phyloP scores from a whole-genome alignment of 2,113 vertebrate species.

The Oxyruncus cristatus region DNA sequence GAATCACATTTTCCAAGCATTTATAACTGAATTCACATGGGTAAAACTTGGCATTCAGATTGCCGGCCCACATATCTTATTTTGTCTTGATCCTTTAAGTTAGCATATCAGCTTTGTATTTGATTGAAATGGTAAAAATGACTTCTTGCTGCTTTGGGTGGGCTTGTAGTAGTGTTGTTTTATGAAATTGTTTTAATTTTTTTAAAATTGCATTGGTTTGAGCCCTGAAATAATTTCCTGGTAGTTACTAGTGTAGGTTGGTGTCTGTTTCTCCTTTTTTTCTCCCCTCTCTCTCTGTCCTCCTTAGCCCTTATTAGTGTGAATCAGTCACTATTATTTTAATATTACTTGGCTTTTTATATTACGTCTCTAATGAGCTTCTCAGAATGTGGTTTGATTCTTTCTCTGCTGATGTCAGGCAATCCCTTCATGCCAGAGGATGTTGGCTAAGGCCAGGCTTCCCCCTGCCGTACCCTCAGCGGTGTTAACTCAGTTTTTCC shows the following conservation, averaged over 20 bases:
- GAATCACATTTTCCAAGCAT: constrained; percentile 50
- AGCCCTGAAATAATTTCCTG: neutral
- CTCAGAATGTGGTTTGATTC: neutral
- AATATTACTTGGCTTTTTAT: neutral
- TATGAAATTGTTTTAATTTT: neutral
- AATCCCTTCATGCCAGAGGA: neutral
- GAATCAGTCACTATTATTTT: neutral
- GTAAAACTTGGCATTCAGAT: constrained; percentile 38
- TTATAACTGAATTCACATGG: constrained; percentile 51
- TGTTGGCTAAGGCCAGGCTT: neutral
- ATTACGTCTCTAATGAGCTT: neutral
- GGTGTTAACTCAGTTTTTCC: neutral
- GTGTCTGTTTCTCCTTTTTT: neutral
- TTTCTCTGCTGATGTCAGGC: neutral
- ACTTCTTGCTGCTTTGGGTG: neutral
- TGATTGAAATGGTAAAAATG: constrained; percentile 28
- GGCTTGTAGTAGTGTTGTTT: neutral
- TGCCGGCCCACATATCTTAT: constrained; percentile 31
- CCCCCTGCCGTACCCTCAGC: neutral
- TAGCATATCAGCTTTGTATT: constrained; percentile 2
- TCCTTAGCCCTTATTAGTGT: neutral
- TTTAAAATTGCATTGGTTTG: neutral
- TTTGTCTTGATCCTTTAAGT: constrained; percentile 58
- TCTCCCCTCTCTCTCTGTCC: fast-evolving
- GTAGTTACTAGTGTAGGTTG: neutral